phyloP scores from a whole-genome alignment of 1,140 invertebrate species.

The Danaus plexippus region DNA sequence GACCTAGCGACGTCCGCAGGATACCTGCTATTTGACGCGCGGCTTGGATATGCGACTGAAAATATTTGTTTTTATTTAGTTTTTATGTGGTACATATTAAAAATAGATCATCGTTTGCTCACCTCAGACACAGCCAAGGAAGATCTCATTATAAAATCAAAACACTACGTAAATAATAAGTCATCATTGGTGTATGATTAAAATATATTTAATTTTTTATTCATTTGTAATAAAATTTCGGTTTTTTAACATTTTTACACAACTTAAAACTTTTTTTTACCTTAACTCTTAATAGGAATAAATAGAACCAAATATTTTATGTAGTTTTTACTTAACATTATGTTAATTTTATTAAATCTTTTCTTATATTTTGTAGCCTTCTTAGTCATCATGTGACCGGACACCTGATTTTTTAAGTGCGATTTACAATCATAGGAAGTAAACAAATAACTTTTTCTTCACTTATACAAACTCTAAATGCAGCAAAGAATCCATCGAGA shows the following conservation, averaged over 20 bases:
- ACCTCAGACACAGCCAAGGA: slow-evolving; percentile 37
- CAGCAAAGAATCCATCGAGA: too few species aligned
- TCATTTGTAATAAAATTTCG: background rate
- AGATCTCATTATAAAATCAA: slow-evolving; percentile 34
- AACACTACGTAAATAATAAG: slow-evolving; percentile 23
- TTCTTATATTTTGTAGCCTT: too few species aligned
- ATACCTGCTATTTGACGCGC: slow-evolving; percentile 92
- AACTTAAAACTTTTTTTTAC: too few species aligned
- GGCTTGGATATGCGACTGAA: slow-evolving; percentile 97
- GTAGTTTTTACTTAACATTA: too few species aligned
- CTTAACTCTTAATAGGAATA: too few species aligned
- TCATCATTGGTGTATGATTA: slow-evolving; percentile 21
- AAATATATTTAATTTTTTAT: slow-evolving; percentile 1
- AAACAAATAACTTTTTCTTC: too few species aligned
- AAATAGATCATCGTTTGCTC: background rate
- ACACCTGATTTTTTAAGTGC: slow-evolving; percentile 30
- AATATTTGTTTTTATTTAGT: slow-evolving; percentile 22
- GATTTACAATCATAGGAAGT: background rate
- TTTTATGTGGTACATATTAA: background rate
- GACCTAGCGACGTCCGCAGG: slow-evolving; percentile 94
- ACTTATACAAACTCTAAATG: too few species aligned
- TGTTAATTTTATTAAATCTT: too few species aligned
- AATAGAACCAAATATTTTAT: too few species aligned
- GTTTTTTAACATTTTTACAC: too few species aligned
- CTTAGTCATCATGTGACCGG: slow-evolving; percentile 41